Evolutionary conservation across 23 tunicate species (phyloP), one percentile per base, ranked within the genome.

Genomic region (Trididemnum clinides): DNA sequence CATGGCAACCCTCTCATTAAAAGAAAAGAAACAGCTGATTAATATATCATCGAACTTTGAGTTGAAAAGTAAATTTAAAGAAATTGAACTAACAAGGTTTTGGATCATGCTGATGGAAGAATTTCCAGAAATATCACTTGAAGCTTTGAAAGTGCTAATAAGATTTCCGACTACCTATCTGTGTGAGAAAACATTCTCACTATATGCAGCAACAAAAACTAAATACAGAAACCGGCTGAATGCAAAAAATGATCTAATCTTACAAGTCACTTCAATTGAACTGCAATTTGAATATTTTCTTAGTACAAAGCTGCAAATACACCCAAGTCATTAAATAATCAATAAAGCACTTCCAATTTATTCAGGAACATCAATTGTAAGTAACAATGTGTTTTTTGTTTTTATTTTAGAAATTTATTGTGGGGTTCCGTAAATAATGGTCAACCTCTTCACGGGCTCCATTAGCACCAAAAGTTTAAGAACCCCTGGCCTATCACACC

Each of bases 81-180:
- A 66, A 5, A 66, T 66, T 66, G 37, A 66, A 66, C 75, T 66
- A 20, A 66, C 75, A 66, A 66, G 31, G 6, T 31, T 66, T 66
- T 66, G 75, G 75, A 66, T 66, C 75, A 66, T 66, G 75, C 75
- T 66, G 75, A 66, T 66, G 75, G 75, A 66, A 66, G 75, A 66
- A 66, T 66, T 66, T 66, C 75, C 37, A 66, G 75, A 66, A 66
- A 66, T 66, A 66, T 66, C 75, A 66, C 75, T 66, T 31, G 37
- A 66, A 31, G 75, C 37, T 66, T 6, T 66, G 75, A 66, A 66
- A 66, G 75, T 66, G 37, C 75, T 66, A 66, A 66, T 66, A 66
- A 66, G 75, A 66, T 66, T 66, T 66, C 37, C 75, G 36, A 66
- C 75, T 31, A 66, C 75, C 75, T 66, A 66, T 66, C 75, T 28